Conservation (phyloP, 1,140 invertebrate species). For the Neelides sp. region DNA sequence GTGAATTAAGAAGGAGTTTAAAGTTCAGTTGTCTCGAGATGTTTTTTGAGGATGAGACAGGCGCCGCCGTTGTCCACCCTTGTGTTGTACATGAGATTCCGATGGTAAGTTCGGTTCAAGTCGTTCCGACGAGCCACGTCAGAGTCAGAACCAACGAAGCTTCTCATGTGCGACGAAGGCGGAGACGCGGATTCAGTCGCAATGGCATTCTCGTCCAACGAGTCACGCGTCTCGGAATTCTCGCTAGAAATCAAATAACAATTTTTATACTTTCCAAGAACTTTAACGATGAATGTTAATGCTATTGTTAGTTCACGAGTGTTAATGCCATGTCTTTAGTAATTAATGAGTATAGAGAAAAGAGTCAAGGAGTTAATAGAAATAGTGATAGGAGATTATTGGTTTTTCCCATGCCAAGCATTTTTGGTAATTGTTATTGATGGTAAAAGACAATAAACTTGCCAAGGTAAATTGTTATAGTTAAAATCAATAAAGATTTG, state of each 20-base stretch:
- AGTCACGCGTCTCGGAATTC: conserved; percentile 60
- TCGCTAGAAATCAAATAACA: conserved; percentile 41
- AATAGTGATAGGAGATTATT: too few relatives aligned
- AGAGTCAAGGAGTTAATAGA: too few relatives aligned
- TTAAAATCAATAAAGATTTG: too few relatives aligned
- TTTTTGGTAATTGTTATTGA: too few relatives aligned
- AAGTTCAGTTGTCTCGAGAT: conserved; percentile 30
- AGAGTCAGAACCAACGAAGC: conserved; percentile 25
- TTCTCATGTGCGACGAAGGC: conserved; percentile 29
- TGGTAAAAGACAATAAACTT: too few relatives aligned
- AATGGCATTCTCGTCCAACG: conserved; percentile 72
- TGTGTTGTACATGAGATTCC: conserved; percentile 28
- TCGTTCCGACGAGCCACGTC: conserved; percentile 25
- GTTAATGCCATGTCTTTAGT: too few relatives aligned
- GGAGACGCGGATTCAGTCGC: conserved; percentile 44
- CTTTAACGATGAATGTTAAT: background rate
- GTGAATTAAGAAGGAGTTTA: conserved; percentile 10
- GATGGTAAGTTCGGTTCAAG: conserved; percentile 27
- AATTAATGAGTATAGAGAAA: too few relatives aligned
- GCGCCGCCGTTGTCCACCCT: conserved; percentile 21
- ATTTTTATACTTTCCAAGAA: conserved; percentile 7
- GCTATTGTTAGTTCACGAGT: too few relatives aligned
- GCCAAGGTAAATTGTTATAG: too few relatives aligned
- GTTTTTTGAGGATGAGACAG: conserved; percentile 31
- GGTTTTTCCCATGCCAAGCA: too few relatives aligned